These are phyloP conservation scores for Apamea anceps DNA, from an alignment of 2,888 invertebrate species.

Conservation along the genomic window DNA sequence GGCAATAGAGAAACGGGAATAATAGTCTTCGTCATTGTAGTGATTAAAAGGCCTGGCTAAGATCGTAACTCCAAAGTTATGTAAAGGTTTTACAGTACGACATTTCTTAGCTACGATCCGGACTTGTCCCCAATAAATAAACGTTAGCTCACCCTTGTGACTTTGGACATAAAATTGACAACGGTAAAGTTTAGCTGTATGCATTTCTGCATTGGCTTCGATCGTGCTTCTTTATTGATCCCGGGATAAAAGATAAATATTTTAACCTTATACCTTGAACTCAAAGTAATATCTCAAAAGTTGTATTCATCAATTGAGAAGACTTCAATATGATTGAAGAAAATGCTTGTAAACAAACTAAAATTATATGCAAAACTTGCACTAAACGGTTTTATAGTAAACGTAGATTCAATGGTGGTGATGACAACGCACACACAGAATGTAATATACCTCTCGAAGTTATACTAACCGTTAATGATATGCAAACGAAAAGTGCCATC, in stretches of 20 bases:
- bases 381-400: slow-evolving; percentile 11
- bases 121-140: slow-evolving; percentile 11
- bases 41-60: neutral
- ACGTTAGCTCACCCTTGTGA: neutral
- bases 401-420: neutral
- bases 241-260: neutral
- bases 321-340: neutral
- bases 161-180: slow-evolving; percentile 27
- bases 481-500: slow-evolving; percentile 27
- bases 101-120: slow-evolving; percentile 13
- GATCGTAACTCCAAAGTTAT: neutral
- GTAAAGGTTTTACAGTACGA: neutral
- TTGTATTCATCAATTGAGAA: neutral
- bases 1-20: neutral
- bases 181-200: slow-evolving; percentile 2
- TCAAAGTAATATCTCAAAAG: neutral
- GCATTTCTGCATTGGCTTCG: neutral
- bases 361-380: neutral
- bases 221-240: slow-evolving; percentile 2
- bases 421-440: neutral
- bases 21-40: neutral
- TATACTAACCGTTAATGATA: neutral
- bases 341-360: neutral
- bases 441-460: slow-evolving; percentile 1
- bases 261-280: neutral